phyloP scores from a whole-genome alignment of 2,113 vertebrate genomes.

The Beaufortia kweichowensis region DNA sequence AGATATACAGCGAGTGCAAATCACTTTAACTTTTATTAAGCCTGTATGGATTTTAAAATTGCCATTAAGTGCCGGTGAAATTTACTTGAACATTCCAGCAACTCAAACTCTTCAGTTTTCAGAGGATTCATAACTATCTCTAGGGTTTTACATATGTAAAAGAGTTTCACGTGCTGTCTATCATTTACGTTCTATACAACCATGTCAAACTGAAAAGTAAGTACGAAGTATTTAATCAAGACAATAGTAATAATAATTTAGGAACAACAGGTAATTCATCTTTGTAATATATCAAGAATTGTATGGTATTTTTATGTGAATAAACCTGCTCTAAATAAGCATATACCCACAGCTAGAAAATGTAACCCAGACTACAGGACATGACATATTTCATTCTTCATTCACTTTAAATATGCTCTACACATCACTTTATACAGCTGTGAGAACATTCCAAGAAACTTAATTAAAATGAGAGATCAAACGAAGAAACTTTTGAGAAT shows the following conservation, averaged over 20 bases:
- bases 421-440: neutral
- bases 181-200: neutral
- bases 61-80: too few relatives aligned
- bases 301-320: neutral
- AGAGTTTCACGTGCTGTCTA: neutral
- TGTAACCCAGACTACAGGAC: slow-evolving; percentile 3
- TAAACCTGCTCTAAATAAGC: slow-evolving; percentile 3
- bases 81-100: too few relatives aligned
- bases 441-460: neutral
- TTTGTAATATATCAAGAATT: too few relatives aligned
- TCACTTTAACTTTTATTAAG: too few relatives aligned
- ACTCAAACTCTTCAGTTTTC: too few relatives aligned
- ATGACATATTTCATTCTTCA: neutral
- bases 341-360: neutral
- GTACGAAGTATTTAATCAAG: slow-evolving; percentile 20
- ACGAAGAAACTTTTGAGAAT: neutral
- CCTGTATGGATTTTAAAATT: too few relatives aligned
- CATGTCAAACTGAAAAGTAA: neutral
- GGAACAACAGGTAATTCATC: slow-evolving; percentile 23
- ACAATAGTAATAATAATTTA: neutral
- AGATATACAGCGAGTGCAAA: too few relatives aligned
- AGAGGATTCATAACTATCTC: too few relatives aligned
- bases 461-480: neutral
- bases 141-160: too few relatives aligned
- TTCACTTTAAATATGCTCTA: too few relatives aligned